A percentile compares a stretch with the other conserved stretches of the same genome.
phyloP scores from a whole-genome alignment of 2,797 vertebrate genomes.

The Erpetoichthys calabaricus region DNA sequence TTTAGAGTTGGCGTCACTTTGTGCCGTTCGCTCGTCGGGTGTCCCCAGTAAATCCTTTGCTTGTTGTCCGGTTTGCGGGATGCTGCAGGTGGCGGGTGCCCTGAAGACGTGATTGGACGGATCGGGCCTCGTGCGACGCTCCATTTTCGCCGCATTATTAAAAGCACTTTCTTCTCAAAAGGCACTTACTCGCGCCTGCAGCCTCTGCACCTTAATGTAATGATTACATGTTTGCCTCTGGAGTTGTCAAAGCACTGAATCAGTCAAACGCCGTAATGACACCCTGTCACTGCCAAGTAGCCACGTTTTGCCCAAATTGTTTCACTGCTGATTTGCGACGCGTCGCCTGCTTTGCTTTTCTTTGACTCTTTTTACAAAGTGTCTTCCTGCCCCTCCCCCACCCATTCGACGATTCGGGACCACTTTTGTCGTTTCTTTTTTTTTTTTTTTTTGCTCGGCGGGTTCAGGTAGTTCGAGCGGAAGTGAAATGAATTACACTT shows the following conservation, averaged over 20 bases:
- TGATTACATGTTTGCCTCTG: slow-evolving; percentile 88
- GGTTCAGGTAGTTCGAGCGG: slow-evolving; percentile 54
- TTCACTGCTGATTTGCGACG: slow-evolving; percentile 70
- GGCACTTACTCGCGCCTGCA: slow-evolving; percentile 1
- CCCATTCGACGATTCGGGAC: slow-evolving; percentile 33
- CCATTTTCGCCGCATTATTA: not conserved
- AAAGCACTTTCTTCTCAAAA: slow-evolving; percentile 1
- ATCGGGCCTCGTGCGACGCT: too few species aligned
- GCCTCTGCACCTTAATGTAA: slow-evolving; percentile 74
- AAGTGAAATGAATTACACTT: slow-evolving; percentile 19
- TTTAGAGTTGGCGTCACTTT: too few species aligned
- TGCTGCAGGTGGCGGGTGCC: too few species aligned
- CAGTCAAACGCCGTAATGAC: slow-evolving; percentile 82
- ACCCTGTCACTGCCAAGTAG: slow-evolving; percentile 83
- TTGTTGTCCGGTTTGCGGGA: too few species aligned
- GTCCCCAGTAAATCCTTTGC: too few species aligned
- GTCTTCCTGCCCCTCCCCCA: slow-evolving; percentile 39
- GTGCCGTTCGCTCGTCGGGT: too few species aligned
- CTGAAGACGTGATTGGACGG: too few species aligned
- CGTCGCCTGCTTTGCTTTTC: slow-evolving; percentile 50
- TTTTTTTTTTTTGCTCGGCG: slow-evolving; percentile 41
- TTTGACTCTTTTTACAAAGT: slow-evolving; percentile 24
- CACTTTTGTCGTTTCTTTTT: slow-evolving; percentile 19
- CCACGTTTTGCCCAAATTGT: slow-evolving; percentile 73
- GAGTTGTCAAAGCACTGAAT: slow-evolving; percentile 83